phyloP scores from a whole-genome alignment of 1,140 invertebrate genomes.

The Drosophila parvula region DNA sequence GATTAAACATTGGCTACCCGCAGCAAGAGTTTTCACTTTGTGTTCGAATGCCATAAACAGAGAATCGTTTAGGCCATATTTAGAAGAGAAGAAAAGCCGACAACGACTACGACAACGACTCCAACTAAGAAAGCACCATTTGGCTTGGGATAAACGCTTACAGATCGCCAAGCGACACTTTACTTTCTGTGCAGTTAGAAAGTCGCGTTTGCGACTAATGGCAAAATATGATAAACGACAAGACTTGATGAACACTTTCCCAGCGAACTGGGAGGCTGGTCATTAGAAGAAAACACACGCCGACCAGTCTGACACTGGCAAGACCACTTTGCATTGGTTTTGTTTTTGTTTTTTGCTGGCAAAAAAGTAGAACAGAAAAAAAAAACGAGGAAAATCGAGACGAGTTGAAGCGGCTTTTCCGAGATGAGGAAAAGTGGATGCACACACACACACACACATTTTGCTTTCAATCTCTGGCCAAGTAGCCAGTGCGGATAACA shows the following conservation, averaged over 20 bases:
- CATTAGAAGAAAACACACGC: slow-evolving; percentile 64
- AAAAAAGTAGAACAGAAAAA: slow-evolving; percentile 76
- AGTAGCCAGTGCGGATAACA: slow-evolving; percentile 57
- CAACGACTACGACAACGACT: not conserved
- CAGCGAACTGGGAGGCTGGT: slow-evolving; percentile 43
- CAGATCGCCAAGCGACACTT: slow-evolving; percentile 67
- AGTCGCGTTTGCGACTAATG: slow-evolving; percentile 62
- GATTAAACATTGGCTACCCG: slow-evolving; percentile 9
- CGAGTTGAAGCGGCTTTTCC: slow-evolving; percentile 48
- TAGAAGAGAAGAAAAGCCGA: slow-evolving; percentile 41
- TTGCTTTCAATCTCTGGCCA: slow-evolving; percentile 69
- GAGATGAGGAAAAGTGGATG: slow-evolving; percentile 23
- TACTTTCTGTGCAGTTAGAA: slow-evolving; percentile 68
- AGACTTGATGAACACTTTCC: slow-evolving; percentile 60
- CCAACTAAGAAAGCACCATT: slow-evolving; percentile 39
- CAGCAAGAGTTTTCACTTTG: slow-evolving; percentile 34
- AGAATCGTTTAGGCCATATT: slow-evolving; percentile 52
- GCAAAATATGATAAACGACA: slow-evolving; percentile 67
- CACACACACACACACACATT: slow-evolving; percentile 32
- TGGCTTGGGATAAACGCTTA: slow-evolving; percentile 51
- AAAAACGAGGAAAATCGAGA: slow-evolving; percentile 66
- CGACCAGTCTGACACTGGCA: slow-evolving; percentile 34
- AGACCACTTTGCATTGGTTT: slow-evolving; percentile 44
- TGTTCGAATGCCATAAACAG: slow-evolving; percentile 36
- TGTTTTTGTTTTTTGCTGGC: slow-evolving; percentile 20